Evolutionary conservation across 2,888 invertebrate genomes (phyloP).

Genomic region (Coelopa pilipes): DNA sequence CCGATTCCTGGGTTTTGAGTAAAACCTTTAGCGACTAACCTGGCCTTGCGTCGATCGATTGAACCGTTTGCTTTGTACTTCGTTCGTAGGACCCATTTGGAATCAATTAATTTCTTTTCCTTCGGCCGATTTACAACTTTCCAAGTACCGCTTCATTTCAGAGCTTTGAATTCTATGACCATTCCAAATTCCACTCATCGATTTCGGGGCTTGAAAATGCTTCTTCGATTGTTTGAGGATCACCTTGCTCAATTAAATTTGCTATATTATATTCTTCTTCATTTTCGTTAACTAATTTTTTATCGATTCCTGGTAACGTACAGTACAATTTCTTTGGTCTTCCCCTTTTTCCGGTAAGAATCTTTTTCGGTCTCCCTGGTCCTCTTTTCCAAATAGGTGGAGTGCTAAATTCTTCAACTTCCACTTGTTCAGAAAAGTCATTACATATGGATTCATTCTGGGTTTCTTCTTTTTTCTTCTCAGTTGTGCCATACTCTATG

Average conservation of each 20-base stretch:
- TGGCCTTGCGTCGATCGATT: conserved; percentile 49
- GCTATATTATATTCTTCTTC: conserved; percentile 4
- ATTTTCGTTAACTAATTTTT: background rate
- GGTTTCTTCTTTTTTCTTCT: background rate
- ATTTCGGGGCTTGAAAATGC: conserved; percentile 31
- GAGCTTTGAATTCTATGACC: conserved; percentile 38
- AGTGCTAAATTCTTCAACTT: conserved; percentile 1
- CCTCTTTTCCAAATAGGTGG: background rate
- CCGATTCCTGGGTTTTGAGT: conserved; percentile 52
- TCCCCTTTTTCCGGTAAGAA: conserved; percentile 23
- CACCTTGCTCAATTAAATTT: conserved; percentile 26
- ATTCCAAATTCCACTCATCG: conserved; percentile 38
- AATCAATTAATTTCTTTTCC: conserved; percentile 47
- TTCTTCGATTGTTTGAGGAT: conserved; percentile 35
- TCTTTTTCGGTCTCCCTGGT: conserved; percentile 21
- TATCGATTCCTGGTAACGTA: background rate
- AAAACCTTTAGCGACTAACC: conserved; percentile 55
- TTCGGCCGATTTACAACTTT: conserved; percentile 44
- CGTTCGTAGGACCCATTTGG: conserved; percentile 50
- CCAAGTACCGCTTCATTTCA: conserved; percentile 47
- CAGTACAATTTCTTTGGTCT: conserved; percentile 11
- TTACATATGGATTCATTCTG: no score
- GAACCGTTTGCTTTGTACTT: conserved; percentile 49
- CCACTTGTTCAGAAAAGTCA: background rate
- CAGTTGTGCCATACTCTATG: background rate